A percentile compares a stretch with the other conserved stretches of the same genome.
Conservation (phyloP, 2,888 invertebrate species). For the Mythimna vitellina region DNA sequence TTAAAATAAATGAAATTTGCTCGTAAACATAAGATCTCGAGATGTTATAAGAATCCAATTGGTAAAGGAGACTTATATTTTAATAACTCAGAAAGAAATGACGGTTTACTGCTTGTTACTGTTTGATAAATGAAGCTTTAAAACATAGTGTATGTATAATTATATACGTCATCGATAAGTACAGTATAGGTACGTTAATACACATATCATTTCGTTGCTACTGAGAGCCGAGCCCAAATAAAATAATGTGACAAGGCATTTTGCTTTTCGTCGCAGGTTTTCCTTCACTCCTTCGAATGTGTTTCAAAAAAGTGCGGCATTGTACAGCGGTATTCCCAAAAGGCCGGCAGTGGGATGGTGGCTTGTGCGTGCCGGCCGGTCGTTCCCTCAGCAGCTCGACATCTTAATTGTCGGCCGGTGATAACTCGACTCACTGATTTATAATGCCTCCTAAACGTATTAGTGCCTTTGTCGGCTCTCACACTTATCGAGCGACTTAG, state of each 20-base stretch:
- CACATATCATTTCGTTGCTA: constrained; percentile 54
- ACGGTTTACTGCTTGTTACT: constrained; percentile 26
- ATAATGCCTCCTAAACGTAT: constrained; percentile 84
- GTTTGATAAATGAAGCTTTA: constrained; percentile 36
- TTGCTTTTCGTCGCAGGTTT: constrained; percentile 28
- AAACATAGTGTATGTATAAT: constrained; percentile 23
- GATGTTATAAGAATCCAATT: constrained; percentile 37
- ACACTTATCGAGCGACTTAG: constrained; percentile 79
- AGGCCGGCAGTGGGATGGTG: neutral
- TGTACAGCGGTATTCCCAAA: constrained; percentile 47
- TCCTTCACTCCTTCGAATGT: neutral
- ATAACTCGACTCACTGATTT: constrained; percentile 86
- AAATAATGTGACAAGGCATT: constrained; percentile 24
- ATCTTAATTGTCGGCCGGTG: constrained; percentile 86
- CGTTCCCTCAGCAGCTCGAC: constrained; percentile 71
- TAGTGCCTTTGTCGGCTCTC: constrained; percentile 87
- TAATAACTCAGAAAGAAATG: constrained; percentile 24
- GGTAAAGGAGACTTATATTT: constrained; percentile 25
- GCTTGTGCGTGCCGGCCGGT: constrained; percentile 61
- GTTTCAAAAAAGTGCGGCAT: constrained; percentile 18
- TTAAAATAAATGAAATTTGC: constrained; percentile 42
- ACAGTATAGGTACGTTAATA: constrained; percentile 51
- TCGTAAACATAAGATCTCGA: constrained; percentile 32
- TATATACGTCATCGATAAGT: constrained; percentile 50
- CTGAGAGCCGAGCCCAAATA: constrained; percentile 36